Base-by-base conservation (phyloP, 2,797 vertebrate genomes). In the Crocodylus rhombifer region DNA sequence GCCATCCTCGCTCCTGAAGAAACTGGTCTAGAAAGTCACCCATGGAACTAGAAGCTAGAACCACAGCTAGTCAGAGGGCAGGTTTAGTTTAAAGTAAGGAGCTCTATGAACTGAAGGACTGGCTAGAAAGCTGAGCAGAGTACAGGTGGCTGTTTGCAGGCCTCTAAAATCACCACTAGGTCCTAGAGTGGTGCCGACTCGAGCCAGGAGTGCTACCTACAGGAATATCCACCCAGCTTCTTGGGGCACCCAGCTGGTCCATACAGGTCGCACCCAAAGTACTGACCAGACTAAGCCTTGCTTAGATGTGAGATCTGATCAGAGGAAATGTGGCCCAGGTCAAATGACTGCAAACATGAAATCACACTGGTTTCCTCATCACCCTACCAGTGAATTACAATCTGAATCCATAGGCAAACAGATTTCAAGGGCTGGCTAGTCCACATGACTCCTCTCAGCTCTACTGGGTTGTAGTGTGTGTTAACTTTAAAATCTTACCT, bases 401-500 rank as follows among this genome's bases (percentile, higher is more conserved):
- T 51, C 23, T 26, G 13, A 16, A 51, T 51, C 42, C 42, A 51
- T 51, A 51, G 42, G 42, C 42, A 51, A 51, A 51, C 42, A 51
- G 10, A 51, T 51, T 51, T 51, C 42, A 51, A 51, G 42, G 42
- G 42, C 23, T 25, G 21, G 36, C 69, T 26, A 51, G 36, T 23
- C 36, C 36, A 25, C 9, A 33, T 25, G 69, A 42, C 65, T 26
- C 21, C 21, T 62, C 6, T 26, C 16, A 18, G 4, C 60, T 36
- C 33, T 33, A 21, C 8, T 36, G 30, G 4, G n/a, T 36, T 51
- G 14, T 42, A 21, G 42, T 51, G 42, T 51, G 42, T 51, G 9
- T 51, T 51, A 51, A 51, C 42, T 51, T 51, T 51, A 51, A 51
- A 14, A 16, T 14, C 92, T 95, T 90, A 99, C 99, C 98, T 98